Percentiles rank a stretch among this genome's conserved stretches.
These are phyloP conservation scores for Paramormyrops kingsleyae DNA, from an alignment of 2,113 vertebrate species.

Conservation along the genomic window DNA sequence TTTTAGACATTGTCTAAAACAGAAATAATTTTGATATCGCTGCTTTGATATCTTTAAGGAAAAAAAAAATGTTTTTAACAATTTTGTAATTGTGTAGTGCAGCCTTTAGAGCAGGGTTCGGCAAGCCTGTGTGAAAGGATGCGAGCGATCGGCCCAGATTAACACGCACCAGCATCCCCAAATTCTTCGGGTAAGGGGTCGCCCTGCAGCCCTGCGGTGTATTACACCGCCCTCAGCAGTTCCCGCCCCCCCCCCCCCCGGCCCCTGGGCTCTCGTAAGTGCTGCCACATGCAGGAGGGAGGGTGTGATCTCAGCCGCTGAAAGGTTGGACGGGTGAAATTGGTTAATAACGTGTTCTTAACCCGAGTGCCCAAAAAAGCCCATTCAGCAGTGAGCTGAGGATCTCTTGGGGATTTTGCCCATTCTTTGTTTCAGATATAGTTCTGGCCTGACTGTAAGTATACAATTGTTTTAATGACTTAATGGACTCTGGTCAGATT, in stretches of 20 bases:
- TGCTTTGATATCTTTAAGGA: neutral
- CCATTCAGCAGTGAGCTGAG: conserved; percentile 20
- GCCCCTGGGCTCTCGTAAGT: conserved; percentile 17
- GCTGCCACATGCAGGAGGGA: conserved; percentile 27
- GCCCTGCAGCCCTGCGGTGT: neutral
- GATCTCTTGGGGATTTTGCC: conserved; percentile 15
- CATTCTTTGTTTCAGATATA: conserved; percentile 11
- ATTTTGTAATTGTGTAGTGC: neutral
- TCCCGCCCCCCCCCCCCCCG: no score
- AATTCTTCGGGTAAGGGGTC: neutral
- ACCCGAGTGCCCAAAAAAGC: conserved; percentile 24
- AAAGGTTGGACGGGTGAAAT: conserved; percentile 26
- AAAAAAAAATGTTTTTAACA: no score
- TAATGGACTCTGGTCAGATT: neutral
- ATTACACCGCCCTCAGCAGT: neutral
- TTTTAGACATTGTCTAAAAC: neutral
- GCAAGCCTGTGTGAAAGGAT: neutral
- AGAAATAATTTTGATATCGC: neutral
- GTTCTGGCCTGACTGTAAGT: neutral
- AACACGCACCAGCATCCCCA: neutral
- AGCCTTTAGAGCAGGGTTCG: neutral
- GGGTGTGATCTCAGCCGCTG: conserved; percentile 22
- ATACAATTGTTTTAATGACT: conserved; percentile 7
- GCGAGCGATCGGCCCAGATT: neutral
- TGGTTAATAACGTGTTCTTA: conserved; percentile 35